Evolutionary conservation across 2,797 vertebrate genomes (phyloP).

Genomic region (Dendrocincla fuliginosa): DNA sequence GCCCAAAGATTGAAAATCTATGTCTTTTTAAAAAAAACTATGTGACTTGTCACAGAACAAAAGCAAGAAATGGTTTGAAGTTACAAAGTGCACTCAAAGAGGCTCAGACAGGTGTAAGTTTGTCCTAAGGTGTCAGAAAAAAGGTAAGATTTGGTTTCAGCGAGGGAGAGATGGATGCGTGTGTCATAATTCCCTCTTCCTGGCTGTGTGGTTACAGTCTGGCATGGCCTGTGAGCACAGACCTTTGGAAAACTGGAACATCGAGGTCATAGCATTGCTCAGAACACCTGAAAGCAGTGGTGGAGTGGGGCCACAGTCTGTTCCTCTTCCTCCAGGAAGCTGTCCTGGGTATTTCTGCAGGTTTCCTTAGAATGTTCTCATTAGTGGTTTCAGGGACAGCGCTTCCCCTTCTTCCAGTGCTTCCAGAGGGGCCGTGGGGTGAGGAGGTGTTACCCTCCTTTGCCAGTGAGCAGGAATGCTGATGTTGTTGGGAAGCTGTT

Average conservation of each 20-base stretch:
- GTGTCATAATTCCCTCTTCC: fast-evolving
- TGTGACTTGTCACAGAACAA: background rate
- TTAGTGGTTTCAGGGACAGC: background rate
- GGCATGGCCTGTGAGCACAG: background rate
- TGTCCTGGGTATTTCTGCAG: background rate
- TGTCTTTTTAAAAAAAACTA: background rate
- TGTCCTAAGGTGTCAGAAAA: background rate
- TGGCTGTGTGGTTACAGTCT: background rate
- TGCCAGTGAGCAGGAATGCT: background rate
- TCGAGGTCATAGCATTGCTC: background rate
- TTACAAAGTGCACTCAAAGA: fast-evolving
- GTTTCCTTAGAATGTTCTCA: background rate
- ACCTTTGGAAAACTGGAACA: background rate
- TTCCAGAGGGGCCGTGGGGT: background rate
- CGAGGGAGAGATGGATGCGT: background rate
- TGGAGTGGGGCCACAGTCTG: background rate
- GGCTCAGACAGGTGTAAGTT: background rate
- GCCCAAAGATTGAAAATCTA: background rate
- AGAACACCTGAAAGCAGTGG: background rate
- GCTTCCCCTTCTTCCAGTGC: background rate
- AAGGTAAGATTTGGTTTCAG: background rate
- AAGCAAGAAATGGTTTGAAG: background rate
- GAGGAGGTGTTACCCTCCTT: background rate
- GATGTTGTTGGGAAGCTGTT: background rate
- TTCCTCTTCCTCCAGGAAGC: background rate